These are phyloP conservation scores for Brachionus paranguensis DNA, from an alignment of 1,140 invertebrate genomes.

Conservation along the genomic window DNA sequence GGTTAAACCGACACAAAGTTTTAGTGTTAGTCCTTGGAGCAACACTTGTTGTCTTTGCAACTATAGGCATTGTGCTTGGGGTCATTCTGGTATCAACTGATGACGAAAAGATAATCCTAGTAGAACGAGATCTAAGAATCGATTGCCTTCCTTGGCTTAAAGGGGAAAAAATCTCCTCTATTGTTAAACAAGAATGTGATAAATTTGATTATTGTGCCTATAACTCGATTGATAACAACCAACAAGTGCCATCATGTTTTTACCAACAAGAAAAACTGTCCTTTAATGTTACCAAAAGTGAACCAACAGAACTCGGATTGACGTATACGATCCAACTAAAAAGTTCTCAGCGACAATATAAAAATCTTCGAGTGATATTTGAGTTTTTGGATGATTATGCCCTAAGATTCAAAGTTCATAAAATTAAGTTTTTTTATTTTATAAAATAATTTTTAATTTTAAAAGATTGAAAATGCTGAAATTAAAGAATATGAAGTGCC, in stretches of 20 bases:
- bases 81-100: background rate
- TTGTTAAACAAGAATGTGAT: background rate
- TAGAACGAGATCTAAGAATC: background rate
- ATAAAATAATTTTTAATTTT: background rate
- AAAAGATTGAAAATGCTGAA: background rate
- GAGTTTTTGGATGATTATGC: slow-evolving; percentile 27
- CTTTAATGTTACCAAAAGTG: background rate
- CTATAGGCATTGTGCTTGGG: background rate
- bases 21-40: background rate
- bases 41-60: background rate
- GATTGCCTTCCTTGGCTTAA: slow-evolving; percentile 31
- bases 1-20: background rate
- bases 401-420: slow-evolving; percentile 16
- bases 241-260: slow-evolving; percentile 9
- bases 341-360: background rate
- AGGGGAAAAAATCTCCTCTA: background rate
- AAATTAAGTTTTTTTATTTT: background rate
- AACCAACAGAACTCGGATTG: background rate
- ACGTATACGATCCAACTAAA: background rate
- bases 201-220: background rate
- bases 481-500: slow-evolving; percentile 27
- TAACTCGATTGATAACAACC: slow-evolving; percentile 1
- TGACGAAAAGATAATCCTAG: background rate
- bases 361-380: background rate
- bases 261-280: background rate